Evolutionary conservation across 1,140 invertebrate genomes (phyloP), one percentile per base, ranked within the genome.

Genomic region (Oncopeltus fasciatus): DNA sequence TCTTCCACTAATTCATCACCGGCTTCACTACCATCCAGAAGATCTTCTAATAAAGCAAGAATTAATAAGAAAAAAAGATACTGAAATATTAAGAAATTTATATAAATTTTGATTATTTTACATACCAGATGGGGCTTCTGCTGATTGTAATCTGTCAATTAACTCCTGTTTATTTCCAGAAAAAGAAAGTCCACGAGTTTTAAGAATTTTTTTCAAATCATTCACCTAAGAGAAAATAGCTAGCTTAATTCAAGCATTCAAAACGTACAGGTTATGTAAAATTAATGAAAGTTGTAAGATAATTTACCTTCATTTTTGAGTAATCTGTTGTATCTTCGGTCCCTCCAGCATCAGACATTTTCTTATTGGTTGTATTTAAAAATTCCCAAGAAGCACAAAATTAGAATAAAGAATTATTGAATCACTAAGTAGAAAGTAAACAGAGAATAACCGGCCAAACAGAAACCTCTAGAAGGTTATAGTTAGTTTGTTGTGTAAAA

Each of bases 191-290:
- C 59, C 59, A 16, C 46, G 43, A 47, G 21, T 38, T 60, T 60
- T 60, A 21, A 60, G 49, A 16, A 60, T 28, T 29, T 60, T 60
- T 29, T 60, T 60, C n/a, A 60, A 29, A 28, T 60, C 59, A 28
- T 49, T 51, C 43, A 60, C 59, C 58, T 60, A 60, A 60, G 29
- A 60, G 31, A 26, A 24, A 27, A 53, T 24, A 53, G 24, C n/a
- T 38, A 38, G 31, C 14, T 38, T n/a, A n/a, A 38, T 38, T 38
- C 14, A 38, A 8, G 31, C 5, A 38, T 38, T 8, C 31, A n/a
- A n/a, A n/a, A n/a, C 31, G 14, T 38, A 38, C 5, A 38, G 31
- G 31, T 38, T 38, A 38, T 38, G 14, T 38, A 14, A 38, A 8
- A 14, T 38, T 38, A 5, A 14, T 38, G 14, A 38, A 8, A 8